Conservation (phyloP, 1,140 invertebrate genomes). For the Tribolium castaneum region DNA sequence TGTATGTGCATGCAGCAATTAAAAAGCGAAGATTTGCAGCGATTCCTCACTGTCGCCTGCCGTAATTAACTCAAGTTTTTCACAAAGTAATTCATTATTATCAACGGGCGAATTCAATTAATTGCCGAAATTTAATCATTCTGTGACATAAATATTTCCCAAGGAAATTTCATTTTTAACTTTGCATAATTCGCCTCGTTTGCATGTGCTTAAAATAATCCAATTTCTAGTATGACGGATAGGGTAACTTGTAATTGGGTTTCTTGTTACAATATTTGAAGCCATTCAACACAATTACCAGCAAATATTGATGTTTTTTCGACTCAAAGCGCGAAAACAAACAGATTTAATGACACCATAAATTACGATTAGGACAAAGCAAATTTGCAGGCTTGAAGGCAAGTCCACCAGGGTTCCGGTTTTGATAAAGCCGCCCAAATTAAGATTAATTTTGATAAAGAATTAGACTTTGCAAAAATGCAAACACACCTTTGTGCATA, state of each 20-base stretch:
- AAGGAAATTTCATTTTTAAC: conserved; percentile 9
- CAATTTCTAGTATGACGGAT: conserved; percentile 17
- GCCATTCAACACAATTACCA: background rate
- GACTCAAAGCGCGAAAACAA: background rate
- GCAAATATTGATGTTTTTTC: conserved; percentile 38
- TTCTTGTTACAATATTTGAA: conserved; percentile 36
- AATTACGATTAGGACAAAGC: conserved; percentile 34
- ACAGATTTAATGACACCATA: conserved; percentile 20
- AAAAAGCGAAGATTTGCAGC: conserved; percentile 21
- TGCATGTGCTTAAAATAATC: conserved; percentile 15
- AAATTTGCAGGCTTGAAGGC: conserved; percentile 7
- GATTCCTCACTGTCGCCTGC: conserved; percentile 23
- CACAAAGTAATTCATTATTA: background rate
- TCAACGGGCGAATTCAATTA: background rate
- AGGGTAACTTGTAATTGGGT: conserved; percentile 34
- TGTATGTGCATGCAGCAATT: background rate
- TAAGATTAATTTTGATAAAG: background rate
- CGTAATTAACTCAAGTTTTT: conserved; percentile 36
- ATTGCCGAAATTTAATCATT: background rate
- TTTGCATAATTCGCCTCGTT: conserved; percentile 14
- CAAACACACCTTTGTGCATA: background rate
- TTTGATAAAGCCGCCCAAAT: background rate
- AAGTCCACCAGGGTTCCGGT: background rate
- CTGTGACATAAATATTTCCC: background rate
- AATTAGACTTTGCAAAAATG: background rate